These are phyloP conservation scores for Yponomeuta plumbellus DNA, from an alignment of 2,888 invertebrate species.

Conservation along the genomic window DNA sequence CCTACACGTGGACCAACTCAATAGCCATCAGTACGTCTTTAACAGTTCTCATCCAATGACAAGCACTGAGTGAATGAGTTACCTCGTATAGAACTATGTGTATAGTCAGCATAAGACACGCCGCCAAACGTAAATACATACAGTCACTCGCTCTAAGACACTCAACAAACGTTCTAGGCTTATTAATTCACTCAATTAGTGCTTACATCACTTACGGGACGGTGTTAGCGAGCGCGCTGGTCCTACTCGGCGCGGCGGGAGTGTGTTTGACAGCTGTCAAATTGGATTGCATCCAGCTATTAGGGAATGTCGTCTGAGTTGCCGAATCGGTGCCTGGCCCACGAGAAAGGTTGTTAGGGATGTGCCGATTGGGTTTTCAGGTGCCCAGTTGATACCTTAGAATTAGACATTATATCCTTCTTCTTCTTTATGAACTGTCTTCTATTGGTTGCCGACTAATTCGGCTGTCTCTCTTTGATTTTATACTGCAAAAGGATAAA, in stretches of 20 bases:
- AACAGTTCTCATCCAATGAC: no score
- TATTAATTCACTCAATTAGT: slow-evolving; percentile 46
- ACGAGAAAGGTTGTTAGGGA: slow-evolving; percentile 16
- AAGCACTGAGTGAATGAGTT: no score
- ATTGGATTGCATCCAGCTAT: slow-evolving; percentile 71
- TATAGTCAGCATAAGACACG: background rate
- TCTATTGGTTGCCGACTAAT: no score
- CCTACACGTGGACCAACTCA: no score
- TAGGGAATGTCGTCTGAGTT: slow-evolving; percentile 55
- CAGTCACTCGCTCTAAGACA: slow-evolving; percentile 5
- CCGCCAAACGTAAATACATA: background rate
- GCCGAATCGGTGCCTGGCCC: slow-evolving; percentile 20
- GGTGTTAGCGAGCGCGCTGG: slow-evolving; percentile 63
- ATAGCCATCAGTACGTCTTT: no score
- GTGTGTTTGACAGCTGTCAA: slow-evolving; percentile 74
- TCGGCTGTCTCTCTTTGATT: no score
- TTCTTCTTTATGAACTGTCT: no score
- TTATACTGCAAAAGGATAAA: no score
- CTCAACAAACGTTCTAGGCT: slow-evolving; percentile 12
- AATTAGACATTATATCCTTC: background rate
- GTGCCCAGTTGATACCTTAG: background rate
- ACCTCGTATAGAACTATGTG: no score
- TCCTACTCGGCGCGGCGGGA: slow-evolving; percentile 60
- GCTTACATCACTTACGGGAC: slow-evolving; percentile 33
- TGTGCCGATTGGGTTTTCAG: background rate